Base-by-base conservation (phyloP, 2,113 vertebrate genomes). In the Empidonax traillii region DNA sequence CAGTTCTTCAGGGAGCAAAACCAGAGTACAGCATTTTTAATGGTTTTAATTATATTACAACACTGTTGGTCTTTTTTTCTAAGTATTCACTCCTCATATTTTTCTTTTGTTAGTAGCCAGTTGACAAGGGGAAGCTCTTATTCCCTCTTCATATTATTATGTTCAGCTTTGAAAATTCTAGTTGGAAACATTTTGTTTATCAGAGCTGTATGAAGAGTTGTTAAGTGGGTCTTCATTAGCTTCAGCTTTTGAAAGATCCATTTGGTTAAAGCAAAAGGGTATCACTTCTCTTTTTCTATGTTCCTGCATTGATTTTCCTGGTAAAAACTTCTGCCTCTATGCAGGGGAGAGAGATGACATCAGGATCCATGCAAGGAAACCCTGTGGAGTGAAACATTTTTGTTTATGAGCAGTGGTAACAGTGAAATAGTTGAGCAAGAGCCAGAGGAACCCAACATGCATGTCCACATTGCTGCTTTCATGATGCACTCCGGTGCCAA, bases 41-140 rank as follows among this genome's bases (percentile, higher is more conserved):
- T 97, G 96, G 96, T 96, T 97, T 97, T 96, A 96, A 96, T 97
- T 96, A 95, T 90, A 94, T 90, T 96, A 87, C 92, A 97, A 76
- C 86, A 82, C 76, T 96, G 69, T 68, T 92, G 74, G 41, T 89
- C 52, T 96, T 93, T 95, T 91, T 88, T 96, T 93, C 68, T 9
- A 65, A 96, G 71, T 79, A 95, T 96, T 97, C 96, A 66, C 94
- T 96, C 93, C 94, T 95, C 96, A 89, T 96, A 95, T 97, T 93
- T 97, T 97, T 96, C 89, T 93, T 95, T 87, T 87, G 66, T 93
- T 95, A 93, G 88, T 93, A 96, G 93, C 66, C 88, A 92, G 96
- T 72, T 96, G 96, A 96, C 94, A 97, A 87, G 94, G 86, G 83
- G 92, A 93, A 87, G 76, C 86, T 90, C 85, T 96, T 94, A 94